Evolutionary conservation across 2,888 invertebrate genomes (phyloP), one percentile per base, ranked within the genome.

Genomic region (Zelleria hepariella): DNA sequence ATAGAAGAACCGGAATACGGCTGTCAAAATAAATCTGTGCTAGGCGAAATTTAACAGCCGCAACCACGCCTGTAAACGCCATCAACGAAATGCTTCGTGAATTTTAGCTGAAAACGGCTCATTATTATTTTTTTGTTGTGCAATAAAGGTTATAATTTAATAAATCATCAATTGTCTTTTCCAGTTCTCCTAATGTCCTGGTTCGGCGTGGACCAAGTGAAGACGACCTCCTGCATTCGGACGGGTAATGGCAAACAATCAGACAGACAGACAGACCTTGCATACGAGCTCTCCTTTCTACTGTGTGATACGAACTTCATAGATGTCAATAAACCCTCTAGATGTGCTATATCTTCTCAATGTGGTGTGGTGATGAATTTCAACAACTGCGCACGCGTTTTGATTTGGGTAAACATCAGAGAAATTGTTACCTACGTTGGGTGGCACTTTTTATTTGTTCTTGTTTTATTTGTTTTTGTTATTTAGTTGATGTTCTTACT

Each of bases 131-230:
- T n/a, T n/a, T n/a, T n/a, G n/a, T n/a, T n/a, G n/a, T n/a, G n/a
- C n/a, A n/a, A n/a, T n/a, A n/a, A n/a, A n/a, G 4, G 7, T 5
- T 26, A 26, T 5, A 7, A 26, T 32, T 32, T 32, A 32, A 32
- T 32, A 8, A 32, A 32, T 32, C 8, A 15, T 32, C 8, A 27
- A 48, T 26, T 24, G 64, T 63, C 64, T 72, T 64, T 87, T 88
- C 61, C 87, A 89, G 89, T 89, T 74, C 84, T 89, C 69, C 86
- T 89, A 72, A 85, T 89, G 85, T 89, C 89, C 72, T 89, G 89
- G 89, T 84, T 89, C 71, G 89, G 88, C 64, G 87, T 82, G 75
- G 87, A 88, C 71, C 80, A 87, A 77, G 86, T 85, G 58, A 85
- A 86, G 73, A 81, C 76, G 51, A 88, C 87, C 68, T 87, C 89